These are phyloP conservation scores for Clarias fuscus DNA, from an alignment of 2,797 vertebrate species.

Conservation along the genomic window DNA sequence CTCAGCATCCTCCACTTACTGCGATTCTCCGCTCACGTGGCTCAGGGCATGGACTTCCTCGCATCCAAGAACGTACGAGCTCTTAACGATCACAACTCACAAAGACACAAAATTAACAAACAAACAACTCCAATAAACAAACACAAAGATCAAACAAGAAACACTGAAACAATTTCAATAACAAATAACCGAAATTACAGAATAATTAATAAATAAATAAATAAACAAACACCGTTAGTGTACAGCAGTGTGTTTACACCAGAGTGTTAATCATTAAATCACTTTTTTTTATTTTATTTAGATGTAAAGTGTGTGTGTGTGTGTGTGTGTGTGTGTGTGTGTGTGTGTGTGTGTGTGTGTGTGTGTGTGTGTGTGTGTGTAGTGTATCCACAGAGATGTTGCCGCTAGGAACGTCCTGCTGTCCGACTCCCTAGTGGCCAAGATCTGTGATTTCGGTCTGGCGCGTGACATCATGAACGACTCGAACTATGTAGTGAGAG, in stretches of 20 bases:
- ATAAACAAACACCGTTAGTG: too few relatives aligned
- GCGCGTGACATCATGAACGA: slow-evolving; percentile 94
- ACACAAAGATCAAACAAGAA: background rate
- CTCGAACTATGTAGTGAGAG: slow-evolving; percentile 92
- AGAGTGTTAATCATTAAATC: too few relatives aligned
- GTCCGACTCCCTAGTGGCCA: slow-evolving; percentile 79
- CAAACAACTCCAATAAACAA: background rate
- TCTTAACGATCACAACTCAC: too few relatives aligned
- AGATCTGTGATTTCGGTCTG: slow-evolving; percentile 97
- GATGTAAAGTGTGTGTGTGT: background rate
- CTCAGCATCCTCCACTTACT: slow-evolving; percentile 76
- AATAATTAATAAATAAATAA: background rate
- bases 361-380: slow-evolving; percentile 38
- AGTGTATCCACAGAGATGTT: slow-evolving; percentile 97
- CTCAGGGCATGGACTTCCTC: slow-evolving; percentile 84
- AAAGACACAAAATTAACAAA: background rate
- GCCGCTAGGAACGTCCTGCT: slow-evolving; percentile 92
- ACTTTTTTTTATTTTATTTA: background rate
- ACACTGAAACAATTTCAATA: background rate
- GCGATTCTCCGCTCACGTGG: slow-evolving; percentile 82
- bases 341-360: slow-evolving; percentile 31
- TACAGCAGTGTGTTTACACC: too few relatives aligned
- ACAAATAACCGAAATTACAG: too few relatives aligned
- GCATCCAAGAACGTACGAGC: slow-evolving; percentile 78
- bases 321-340: slow-evolving; percentile 35